Conservation (phyloP, 2,113 vertebrate species). For the Abramis brama region DNA sequence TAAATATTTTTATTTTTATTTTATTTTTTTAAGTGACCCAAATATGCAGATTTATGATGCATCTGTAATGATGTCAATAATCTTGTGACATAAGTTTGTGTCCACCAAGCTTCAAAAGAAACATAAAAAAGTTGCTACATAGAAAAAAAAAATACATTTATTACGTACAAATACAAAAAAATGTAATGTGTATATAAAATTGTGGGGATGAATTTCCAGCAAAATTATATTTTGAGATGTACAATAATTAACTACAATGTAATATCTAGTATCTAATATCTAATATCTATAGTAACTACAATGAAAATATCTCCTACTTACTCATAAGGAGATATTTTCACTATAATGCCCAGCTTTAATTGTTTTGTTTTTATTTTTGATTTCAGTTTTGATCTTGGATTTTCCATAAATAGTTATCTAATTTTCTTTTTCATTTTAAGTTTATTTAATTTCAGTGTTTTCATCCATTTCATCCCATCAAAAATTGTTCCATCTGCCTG, state of each 20-base stretch:
- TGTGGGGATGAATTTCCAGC: neutral
- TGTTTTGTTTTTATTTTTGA: neutral
- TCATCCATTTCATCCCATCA: neutral
- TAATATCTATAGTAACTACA: too few relatives aligned
- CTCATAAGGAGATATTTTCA: neutral
- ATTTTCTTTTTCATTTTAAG: neutral
- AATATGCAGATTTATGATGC: neutral
- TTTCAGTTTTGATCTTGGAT: neutral
- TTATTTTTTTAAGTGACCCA: too few relatives aligned
- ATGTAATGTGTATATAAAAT: neutral
- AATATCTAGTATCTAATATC: too few relatives aligned
- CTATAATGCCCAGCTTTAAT: neutral
- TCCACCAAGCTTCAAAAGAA: neutral
- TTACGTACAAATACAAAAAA: too few relatives aligned
- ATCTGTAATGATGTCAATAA: neutral
- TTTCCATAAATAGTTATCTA: neutral
- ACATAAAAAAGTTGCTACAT: neutral
- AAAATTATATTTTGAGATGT: neutral
- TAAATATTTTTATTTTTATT: too few relatives aligned
- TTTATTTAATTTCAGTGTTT: neutral
- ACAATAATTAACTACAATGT: too few relatives aligned
- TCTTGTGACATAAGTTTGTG: neutral
- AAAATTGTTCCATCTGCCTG: neutral
- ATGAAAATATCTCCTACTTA: too few relatives aligned
- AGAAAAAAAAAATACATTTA: neutral